Evolutionary conservation across 2,797 vertebrate genomes (phyloP), one percentile per base, ranked within the genome.

Genomic region (Sebastes elongatus): DNA sequence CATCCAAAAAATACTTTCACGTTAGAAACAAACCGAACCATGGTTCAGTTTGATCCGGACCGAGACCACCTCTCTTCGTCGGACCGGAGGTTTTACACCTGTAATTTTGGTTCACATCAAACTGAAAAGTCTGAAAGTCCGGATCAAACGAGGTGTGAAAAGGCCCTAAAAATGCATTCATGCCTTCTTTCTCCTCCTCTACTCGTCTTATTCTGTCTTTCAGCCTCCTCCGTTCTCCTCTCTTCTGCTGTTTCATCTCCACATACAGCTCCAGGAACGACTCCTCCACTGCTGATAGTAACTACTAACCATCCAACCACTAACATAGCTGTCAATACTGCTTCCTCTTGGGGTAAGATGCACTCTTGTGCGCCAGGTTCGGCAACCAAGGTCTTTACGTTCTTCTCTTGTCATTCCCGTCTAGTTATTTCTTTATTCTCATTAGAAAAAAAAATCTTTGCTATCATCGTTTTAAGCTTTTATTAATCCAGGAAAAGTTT

Each of bases 321-420:
- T 92, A 90, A 88, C 86, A 61, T 35, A 84, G 30, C 70, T 38
- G 66, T 28, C 7, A 14, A 72, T 28, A 0, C 78, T 72, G 68
- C 75, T 59, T 62, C 86, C 42, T 74, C 83, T 16, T 5, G 10
- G 71, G 89, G 90, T 91, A 88, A 91, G 84, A 83, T 6, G 20
- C 66, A 46, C 46, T 6, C 49, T 4, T 20, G 27, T 67, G 55
- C 63, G 33, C n/a, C 14, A 49, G 23, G n/a, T 78, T 73, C 10
- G 1, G 20, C 18, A 55, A 16, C 35, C 1, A 27, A 27, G 52
- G 35, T 71, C 42, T 35, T 16, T 9, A 10, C 11, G 4, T 0
- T 38, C 28, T 59, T 38, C 28, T 59, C 18, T 13, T 14, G 14
- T 74, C 18, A 49, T 35, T 60, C 16, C 22, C 55, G 4, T 74